These are phyloP conservation scores for Neolamprologus modestus DNA, from an alignment of 2,113 vertebrate genomes.

Conservation along the genomic window DNA sequence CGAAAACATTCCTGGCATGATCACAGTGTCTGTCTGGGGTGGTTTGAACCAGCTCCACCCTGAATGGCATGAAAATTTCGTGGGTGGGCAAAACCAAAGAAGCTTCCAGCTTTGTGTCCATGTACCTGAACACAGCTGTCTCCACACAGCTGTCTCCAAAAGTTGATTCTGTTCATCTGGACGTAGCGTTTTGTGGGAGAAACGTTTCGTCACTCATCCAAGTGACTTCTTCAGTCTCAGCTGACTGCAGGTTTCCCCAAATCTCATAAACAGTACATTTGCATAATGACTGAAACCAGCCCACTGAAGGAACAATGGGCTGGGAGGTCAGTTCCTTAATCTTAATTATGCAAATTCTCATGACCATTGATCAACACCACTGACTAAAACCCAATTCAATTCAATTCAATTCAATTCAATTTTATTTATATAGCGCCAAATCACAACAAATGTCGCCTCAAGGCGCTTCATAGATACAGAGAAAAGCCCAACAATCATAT, in stretches of 20 bases:
- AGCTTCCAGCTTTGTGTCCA: background rate
- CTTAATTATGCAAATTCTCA: background rate
- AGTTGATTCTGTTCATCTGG: background rate
- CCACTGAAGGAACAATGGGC: background rate
- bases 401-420: too few species aligned
- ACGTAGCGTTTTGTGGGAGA: background rate
- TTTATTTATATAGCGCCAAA: too few species aligned
- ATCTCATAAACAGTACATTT: fast-evolving
- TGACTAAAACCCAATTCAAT: background rate
- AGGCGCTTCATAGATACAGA: too few species aligned
- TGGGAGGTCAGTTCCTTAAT: background rate
- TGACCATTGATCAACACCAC: background rate
- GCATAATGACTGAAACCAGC: background rate
- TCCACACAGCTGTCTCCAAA: background rate
- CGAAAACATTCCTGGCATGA: slow-evolving; percentile 22
- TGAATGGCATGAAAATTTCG: background rate
- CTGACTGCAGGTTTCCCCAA: background rate
- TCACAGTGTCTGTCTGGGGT: background rate
- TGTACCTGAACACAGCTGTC: background rate
- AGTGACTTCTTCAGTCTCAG: background rate
- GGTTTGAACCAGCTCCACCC: slow-evolving; percentile 2
- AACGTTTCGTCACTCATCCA: background rate
- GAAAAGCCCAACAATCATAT: too few species aligned
- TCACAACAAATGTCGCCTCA: too few species aligned
- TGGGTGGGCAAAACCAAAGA: background rate